phyloP scores from a whole-genome alignment of 2,113 vertebrate genomes.

The Thalassarche chlororhynchos region DNA sequence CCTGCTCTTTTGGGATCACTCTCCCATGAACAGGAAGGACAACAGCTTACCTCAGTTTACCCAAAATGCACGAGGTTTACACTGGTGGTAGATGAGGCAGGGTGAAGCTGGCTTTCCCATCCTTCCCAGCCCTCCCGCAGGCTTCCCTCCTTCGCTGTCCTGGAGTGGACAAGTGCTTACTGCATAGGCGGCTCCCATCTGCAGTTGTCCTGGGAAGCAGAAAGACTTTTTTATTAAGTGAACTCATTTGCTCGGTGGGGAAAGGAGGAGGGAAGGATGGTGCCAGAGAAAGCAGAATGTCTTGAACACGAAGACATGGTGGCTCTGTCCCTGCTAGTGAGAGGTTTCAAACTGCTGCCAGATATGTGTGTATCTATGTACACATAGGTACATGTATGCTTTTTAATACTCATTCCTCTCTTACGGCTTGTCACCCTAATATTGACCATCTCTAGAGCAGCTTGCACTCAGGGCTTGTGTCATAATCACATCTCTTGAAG shows the following conservation, averaged over 20 bases:
- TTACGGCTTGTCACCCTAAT: neutral
- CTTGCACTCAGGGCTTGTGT: neutral
- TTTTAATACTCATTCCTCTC: neutral
- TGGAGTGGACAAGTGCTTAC: neutral
- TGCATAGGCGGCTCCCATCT: neutral
- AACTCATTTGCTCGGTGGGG: neutral
- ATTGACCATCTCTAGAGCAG: neutral
- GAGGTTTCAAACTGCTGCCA: neutral
- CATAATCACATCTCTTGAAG: neutral
- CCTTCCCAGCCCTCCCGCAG: neutral
- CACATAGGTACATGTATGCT: no score
- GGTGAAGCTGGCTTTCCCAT: neutral
- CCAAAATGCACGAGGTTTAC: neutral
- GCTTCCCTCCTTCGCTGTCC: neutral
- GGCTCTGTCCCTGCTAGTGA: neutral
- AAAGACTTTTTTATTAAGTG: neutral
- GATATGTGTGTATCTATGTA: fast-evolving
- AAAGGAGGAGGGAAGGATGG: neutral
- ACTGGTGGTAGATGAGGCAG: neutral
- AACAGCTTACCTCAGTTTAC: neutral
- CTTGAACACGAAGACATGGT: neutral
- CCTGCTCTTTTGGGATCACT: neutral
- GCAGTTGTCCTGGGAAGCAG: neutral
- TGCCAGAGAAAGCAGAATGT: neutral
- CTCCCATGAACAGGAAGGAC: neutral